Percentiles rank a stretch among this genome's conserved stretches.
Evolutionary conservation across 2,797 vertebrate species (phyloP).

Genomic region (Novumbra hubbsi): DNA sequence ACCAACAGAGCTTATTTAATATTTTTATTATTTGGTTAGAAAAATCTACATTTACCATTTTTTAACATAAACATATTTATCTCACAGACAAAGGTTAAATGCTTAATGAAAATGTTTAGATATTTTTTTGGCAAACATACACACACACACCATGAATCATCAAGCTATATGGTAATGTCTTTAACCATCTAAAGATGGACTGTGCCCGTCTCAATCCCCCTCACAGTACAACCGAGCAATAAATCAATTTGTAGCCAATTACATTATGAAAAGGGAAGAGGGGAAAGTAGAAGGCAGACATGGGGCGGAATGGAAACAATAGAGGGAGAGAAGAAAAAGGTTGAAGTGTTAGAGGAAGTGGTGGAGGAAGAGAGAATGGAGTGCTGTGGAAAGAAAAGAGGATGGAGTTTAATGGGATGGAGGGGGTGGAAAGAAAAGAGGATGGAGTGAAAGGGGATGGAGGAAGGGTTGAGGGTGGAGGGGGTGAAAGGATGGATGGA

Average conservation of each 20-base stretch:
- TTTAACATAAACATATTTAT: too few relatives aligned
- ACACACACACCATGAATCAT: background rate
- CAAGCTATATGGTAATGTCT: background rate
- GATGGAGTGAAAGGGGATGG: background rate
- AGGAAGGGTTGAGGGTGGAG: background rate
- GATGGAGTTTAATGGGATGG: background rate
- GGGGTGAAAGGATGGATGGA: background rate
- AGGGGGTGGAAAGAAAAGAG: constrained; percentile 17
- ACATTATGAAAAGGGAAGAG: background rate
- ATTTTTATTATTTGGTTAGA: too few relatives aligned
- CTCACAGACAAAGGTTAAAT: too few relatives aligned
- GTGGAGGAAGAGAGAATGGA: too few relatives aligned
- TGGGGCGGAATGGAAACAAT: too few relatives aligned
- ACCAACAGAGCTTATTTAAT: too few relatives aligned
- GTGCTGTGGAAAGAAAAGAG: constrained; percentile 17
- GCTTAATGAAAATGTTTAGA: too few relatives aligned
- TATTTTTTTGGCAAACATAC: background rate
- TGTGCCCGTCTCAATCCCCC: background rate
- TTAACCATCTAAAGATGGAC: background rate
- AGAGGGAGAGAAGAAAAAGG: background rate
- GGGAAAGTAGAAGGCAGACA: too few relatives aligned
- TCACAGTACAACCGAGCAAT: background rate
- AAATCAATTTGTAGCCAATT: background rate
- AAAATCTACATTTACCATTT: too few relatives aligned
- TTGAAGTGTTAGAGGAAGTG: too few relatives aligned